These are phyloP conservation scores for Cephalopterus ornatus DNA, from an alignment of 2,113 vertebrate genomes.

Conservation along the genomic window DNA sequence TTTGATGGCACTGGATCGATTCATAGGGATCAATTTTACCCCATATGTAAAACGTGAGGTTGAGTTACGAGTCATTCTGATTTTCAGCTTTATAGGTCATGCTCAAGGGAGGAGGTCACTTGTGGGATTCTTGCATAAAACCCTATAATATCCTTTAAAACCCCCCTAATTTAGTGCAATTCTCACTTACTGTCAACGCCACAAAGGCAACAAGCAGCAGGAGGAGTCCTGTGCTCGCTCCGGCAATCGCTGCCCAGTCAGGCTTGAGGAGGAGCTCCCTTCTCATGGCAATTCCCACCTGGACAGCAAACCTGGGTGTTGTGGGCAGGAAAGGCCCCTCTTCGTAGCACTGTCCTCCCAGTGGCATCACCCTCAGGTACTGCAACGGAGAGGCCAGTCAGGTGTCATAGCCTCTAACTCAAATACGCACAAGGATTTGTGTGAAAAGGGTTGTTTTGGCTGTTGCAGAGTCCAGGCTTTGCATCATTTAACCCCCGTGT, in stretches of 20 bases:
- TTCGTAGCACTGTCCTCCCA: slow-evolving; percentile 81
- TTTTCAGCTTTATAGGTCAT: neutral
- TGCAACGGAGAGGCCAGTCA: slow-evolving; percentile 3
- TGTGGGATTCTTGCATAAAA: accelerated
- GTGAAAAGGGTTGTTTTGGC: neutral
- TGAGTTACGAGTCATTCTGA: neutral
- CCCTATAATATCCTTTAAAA: neutral
- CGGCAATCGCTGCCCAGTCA: slow-evolving; percentile 78
- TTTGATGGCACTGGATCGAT: neutral
- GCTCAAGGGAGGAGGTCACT: neutral
- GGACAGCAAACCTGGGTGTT: slow-evolving; percentile 74
- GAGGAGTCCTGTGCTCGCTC: slow-evolving; percentile 69
- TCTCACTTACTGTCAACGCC: slow-evolving; percentile 72
- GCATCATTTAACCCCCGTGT: neutral
- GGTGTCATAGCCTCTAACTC: neutral
- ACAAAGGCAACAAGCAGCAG: slow-evolving; percentile 74
- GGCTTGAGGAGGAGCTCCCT: slow-evolving; percentile 71
- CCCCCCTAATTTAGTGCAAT: accelerated
- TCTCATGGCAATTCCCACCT: slow-evolving; percentile 78
- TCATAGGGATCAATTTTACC: neutral
- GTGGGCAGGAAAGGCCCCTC: slow-evolving; percentile 82
- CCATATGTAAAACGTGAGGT: neutral
- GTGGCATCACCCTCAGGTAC: slow-evolving; percentile 82
- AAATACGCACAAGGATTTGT: neutral
- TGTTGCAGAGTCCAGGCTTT: neutral